Evolutionary conservation across 2,888 invertebrate species (phyloP).

Genomic region (Candidula unifasciata): DNA sequence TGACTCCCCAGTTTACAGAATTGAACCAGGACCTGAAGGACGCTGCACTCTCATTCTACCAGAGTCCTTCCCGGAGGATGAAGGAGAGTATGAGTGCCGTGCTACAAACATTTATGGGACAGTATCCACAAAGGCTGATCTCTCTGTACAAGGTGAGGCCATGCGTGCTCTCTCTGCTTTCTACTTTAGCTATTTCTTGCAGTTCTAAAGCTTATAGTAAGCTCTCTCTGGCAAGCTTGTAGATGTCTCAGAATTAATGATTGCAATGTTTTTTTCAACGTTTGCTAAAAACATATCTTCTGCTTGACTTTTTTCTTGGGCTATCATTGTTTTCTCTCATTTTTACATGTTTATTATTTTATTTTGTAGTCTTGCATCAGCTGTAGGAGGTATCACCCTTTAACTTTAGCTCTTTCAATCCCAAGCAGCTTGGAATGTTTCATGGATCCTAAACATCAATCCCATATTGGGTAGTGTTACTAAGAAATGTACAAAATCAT

Average conservation of each 20-base stretch:
- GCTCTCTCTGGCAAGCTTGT: background rate
- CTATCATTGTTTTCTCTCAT: too few species aligned
- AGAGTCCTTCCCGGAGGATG: slow-evolving; percentile 96
- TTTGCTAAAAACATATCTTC: too few species aligned
- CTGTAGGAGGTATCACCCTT: too few species aligned
- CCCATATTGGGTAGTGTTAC: too few species aligned
- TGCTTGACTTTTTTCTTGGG: too few species aligned
- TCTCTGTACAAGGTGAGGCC: slow-evolving; percentile 70
- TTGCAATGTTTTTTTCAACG: background rate
- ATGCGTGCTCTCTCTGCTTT: background rate
- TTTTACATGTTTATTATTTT: too few species aligned
- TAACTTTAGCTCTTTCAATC: too few species aligned
- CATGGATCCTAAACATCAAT: too few species aligned
- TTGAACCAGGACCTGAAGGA: slow-evolving; percentile 64
- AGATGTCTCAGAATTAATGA: background rate
- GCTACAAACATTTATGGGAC: slow-evolving; percentile 95
- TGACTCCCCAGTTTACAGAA: slow-evolving; percentile 69
- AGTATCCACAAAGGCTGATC: slow-evolving; percentile 85
- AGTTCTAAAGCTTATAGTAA: background rate
- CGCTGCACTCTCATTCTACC: slow-evolving; percentile 91
- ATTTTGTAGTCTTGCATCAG: too few species aligned
- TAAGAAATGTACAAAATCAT: too few species aligned
- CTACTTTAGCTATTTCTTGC: background rate
- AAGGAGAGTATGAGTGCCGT: slow-evolving; percentile 95
- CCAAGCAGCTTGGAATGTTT: too few species aligned